phyloP scores from a whole-genome alignment of 1,140 invertebrate genomes.

The Drosophila sproati region DNA sequence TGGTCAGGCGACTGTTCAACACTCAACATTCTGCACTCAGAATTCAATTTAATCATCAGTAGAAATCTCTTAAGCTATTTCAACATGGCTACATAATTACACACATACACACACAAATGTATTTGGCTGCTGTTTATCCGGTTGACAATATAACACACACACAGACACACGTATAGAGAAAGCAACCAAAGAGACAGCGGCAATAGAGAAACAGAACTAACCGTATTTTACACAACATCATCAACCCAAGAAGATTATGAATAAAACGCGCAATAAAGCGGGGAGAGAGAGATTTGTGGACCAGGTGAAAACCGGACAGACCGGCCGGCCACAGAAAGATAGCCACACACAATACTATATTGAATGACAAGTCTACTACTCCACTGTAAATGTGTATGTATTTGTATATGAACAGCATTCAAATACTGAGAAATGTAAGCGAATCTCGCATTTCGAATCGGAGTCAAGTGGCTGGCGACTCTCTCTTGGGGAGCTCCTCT shows the following conservation, averaged over 20 bases:
- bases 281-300: neutral
- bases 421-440: slow-evolving; percentile 27
- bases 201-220: slow-evolving; percentile 68
- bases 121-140: slow-evolving; percentile 49
- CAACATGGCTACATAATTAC: slow-evolving; percentile 23
- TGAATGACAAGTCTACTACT: slow-evolving; percentile 52
- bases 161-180: slow-evolving; percentile 53
- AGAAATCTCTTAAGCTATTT: slow-evolving; percentile 35
- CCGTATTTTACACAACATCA: slow-evolving; percentile 62
- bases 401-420: slow-evolving; percentile 4
- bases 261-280: slow-evolving; percentile 70
- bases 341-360: slow-evolving; percentile 42
- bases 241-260: slow-evolving; percentile 65
- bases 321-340: slow-evolving; percentile 35
- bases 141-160: slow-evolving; percentile 62
- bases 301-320: slow-evolving; percentile 71
- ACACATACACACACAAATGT: slow-evolving; percentile 17
- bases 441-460: slow-evolving; percentile 29
- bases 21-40: slow-evolving; percentile 8
- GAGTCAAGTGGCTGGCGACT: slow-evolving; percentile 13
- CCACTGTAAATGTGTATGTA: neutral
- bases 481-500: slow-evolving; percentile 1
- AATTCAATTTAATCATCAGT: slow-evolving; percentile 22
- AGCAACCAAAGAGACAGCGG: slow-evolving; percentile 37
- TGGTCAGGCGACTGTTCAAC: neutral